A percentile compares a stretch with the other conserved stretches of the same genome.
Conservation (phyloP, 1,140 invertebrate species). For the Limonius californicus region DNA sequence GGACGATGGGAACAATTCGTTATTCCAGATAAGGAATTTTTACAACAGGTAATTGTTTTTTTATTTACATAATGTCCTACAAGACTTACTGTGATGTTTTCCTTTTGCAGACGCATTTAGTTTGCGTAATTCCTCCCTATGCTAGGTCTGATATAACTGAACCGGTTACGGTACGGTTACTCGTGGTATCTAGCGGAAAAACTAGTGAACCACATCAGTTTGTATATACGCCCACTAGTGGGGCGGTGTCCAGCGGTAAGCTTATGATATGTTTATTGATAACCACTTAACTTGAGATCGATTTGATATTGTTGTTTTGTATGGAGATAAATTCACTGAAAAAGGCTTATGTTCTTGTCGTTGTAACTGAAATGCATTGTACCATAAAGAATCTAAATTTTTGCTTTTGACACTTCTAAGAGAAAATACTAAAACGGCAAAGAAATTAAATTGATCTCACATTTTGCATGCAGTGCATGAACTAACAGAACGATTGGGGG, state of each 20-base stretch:
- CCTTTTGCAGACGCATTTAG: conserved; percentile 80
- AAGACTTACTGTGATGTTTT: conserved; percentile 19
- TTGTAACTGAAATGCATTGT: too few species aligned
- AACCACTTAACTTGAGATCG: conserved; percentile 34
- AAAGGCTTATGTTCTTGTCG: too few species aligned
- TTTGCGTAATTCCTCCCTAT: conserved; percentile 86
- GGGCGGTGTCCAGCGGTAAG: conserved; percentile 46
- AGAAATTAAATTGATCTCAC: conserved; percentile 29
- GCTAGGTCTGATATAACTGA: conserved; percentile 59
- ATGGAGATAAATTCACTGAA: too few species aligned
- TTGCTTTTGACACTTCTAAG: too few species aligned
- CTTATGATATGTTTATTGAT: conserved; percentile 36
- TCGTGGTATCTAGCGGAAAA: conserved; percentile 82
- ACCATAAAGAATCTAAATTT: too few species aligned
- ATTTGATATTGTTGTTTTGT: conserved; percentile 41
- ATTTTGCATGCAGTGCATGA: conserved; percentile 34
- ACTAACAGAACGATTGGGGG: conserved; percentile 27
- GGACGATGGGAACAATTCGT: conserved; percentile 73
- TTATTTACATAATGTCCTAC: neutral
- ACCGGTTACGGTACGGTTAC: conserved; percentile 69
- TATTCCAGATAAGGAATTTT: conserved; percentile 76
- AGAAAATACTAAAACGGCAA: conserved; percentile 20
- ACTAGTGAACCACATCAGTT: conserved; percentile 84
- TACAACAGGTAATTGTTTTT: conserved; percentile 62
- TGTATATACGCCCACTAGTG: conserved; percentile 67